These are phyloP conservation scores for Mesembrinibis cayennensis DNA, from an alignment of 2,113 vertebrate genomes.

Conservation along the genomic window DNA sequence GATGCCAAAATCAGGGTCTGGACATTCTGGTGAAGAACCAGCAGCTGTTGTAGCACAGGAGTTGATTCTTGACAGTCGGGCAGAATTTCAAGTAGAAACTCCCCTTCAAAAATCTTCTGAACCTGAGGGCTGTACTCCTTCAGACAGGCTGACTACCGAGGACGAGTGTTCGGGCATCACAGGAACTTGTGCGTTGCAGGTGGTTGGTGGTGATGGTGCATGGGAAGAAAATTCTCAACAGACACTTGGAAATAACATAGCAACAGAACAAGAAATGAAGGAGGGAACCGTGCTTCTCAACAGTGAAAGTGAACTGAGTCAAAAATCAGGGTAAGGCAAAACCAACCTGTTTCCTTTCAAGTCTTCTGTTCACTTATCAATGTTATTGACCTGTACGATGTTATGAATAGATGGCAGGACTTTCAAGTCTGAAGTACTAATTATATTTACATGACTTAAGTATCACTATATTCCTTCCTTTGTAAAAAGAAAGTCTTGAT, in stretches of 20 bases:
- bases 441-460: neutral
- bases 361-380: neutral
- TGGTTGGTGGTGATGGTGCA: neutral
- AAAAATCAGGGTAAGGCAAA: slow-evolving; percentile 68
- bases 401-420: neutral
- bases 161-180: neutral
- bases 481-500: neutral
- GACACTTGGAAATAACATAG: neutral
- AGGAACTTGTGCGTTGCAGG: neutral
- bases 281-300: slow-evolving; percentile 51
- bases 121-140: slow-evolving; percentile 12
- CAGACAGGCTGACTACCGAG: neutral
- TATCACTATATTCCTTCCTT: neutral
- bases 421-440: neutral
- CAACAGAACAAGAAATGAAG: slow-evolving; percentile 38
- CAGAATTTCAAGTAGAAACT: neutral
- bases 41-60: neutral
- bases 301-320: neutral
- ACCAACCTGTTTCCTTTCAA: neutral
- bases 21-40: slow-evolving; percentile 24
- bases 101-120: slow-evolving; percentile 35
- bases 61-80: neutral
- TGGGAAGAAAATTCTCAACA: slow-evolving; percentile 49
- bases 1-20: slow-evolving; percentile 37
- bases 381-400: neutral